Evolutionary conservation across 2,797 vertebrate genomes (phyloP), one percentile per base, ranked within the genome.

Genomic region (Sebastes elongatus): DNA sequence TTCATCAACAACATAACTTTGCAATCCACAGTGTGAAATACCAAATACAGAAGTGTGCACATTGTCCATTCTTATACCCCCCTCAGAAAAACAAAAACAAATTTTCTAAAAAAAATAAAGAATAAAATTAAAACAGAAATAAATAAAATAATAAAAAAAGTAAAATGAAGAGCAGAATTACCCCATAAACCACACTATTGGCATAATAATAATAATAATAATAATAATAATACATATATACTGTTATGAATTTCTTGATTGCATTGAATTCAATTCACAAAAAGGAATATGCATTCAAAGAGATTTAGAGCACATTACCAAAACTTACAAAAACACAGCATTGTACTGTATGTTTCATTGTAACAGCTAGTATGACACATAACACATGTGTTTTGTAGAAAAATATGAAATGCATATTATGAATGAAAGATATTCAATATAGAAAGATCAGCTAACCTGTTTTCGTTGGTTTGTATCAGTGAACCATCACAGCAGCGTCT

Each of bases 391-490:
- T 25, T 49, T 7, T 4, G 8, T 13, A 23, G 3, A 22, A 49
- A 46, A 28, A 49, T 22, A 7, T 2, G 13, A 25, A 2, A 18
- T 42, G 5, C 10, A 30, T 11, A 49, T 14, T 25, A 49, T 49
- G 46, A 30, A 63, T 25, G 13, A 66, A 27, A 67, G 9, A 38
- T n/a, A 65, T 25, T 46, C 2, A 74, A 20, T 16, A 32, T 0
- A 73, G 6, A 78, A 74, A 52, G 23, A 49, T 35, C 2, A 35
- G 4, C 84, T 42, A 0, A 88, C 88, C 86, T 73, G 59, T 76
- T 74, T 23, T 57, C 16, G 3, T 66, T 0, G 1, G 9, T 7
- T 13, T 25, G 33, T 3, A 38, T 71, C 56, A 75, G 53, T 3
- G 27, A 72, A 76, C 6, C 76, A 32, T 63, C 55, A 22, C 63